Conservation (phyloP, 2,888 invertebrate species). For the Podotricha telesiphe region DNA sequence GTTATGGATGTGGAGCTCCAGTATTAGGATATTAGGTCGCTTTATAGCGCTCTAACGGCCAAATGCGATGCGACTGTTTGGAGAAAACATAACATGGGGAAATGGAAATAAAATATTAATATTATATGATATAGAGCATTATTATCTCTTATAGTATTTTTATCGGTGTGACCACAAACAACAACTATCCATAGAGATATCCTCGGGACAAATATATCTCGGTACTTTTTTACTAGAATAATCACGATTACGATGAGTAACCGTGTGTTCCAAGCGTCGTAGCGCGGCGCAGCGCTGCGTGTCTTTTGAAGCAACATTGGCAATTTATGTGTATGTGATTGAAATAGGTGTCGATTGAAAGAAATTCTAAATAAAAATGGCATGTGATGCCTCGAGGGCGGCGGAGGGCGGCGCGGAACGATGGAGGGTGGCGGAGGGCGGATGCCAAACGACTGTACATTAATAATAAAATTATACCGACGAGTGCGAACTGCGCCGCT, state of each 20-base stretch:
- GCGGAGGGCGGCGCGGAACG: neutral
- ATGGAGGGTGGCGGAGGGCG: neutral
- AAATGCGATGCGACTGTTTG: neutral
- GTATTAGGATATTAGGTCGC: neutral
- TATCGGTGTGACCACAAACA: no score
- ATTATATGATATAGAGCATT: neutral
- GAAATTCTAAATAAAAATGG: constrained; percentile 37
- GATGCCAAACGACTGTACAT: constrained; percentile 39
- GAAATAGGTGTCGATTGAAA: constrained; percentile 31
- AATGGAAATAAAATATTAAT: neutral
- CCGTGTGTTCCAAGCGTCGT: no score
- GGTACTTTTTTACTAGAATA: no score
- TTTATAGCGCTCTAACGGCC: neutral
- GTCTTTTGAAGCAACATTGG: neutral
- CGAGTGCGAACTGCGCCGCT: constrained; percentile 43
- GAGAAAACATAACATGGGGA: neutral
- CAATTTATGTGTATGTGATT: neutral
- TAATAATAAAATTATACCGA: constrained; percentile 37
- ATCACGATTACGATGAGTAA: no score
- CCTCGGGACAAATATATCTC: no score
- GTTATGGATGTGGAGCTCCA: neutral
- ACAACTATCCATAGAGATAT: no score
- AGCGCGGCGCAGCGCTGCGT: no score
- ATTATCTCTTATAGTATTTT: neutral
- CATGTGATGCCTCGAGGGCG: constrained; percentile 25